A percentile compares a stretch with the other conserved stretches of the same genome.
These are phyloP conservation scores for Pseudorasbora parva DNA, from an alignment of 2,113 vertebrate genomes.

Conservation along the genomic window DNA sequence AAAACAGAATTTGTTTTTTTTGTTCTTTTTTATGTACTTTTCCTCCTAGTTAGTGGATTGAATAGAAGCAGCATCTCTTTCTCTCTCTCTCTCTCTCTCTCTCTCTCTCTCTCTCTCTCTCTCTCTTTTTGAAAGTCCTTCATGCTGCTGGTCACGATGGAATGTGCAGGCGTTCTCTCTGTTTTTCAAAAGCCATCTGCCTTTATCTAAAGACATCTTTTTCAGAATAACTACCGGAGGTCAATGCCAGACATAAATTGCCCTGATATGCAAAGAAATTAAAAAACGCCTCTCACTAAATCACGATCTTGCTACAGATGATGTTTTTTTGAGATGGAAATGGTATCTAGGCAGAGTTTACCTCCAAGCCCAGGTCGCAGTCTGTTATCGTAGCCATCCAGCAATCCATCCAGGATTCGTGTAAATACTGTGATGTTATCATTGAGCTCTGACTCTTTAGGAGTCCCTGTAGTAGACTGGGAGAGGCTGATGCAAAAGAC, in stretches of 20 bases:
- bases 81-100: not conserved
- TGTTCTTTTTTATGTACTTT: not conserved
- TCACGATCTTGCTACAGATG: not conserved
- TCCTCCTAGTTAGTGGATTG: conserved; percentile 5
- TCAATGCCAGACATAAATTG: conserved; percentile 22
- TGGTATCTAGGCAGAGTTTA: conserved; percentile 59
- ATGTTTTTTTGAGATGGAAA: not conserved
- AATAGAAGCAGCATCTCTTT: conserved; percentile 27
- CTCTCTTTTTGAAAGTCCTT: conserved; percentile 18
- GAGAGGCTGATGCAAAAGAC: conserved; percentile 78
- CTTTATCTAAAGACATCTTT: conserved; percentile 11
- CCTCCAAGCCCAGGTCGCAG: conserved; percentile 94
- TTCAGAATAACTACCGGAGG: conserved; percentile 12
- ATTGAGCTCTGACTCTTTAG: conserved; percentile 84
- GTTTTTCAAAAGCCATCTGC: conserved; percentile 10
- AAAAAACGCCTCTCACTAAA: not conserved
- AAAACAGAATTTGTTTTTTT: conserved; percentile 10
- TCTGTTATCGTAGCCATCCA: conserved; percentile 96
- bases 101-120: no score
- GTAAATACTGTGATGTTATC: conserved; percentile 98
- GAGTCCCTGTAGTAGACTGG: conserved; percentile 83
- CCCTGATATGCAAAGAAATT: not conserved
- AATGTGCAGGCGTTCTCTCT: conserved; percentile 27
- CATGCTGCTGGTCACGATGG: conserved; percentile 19
- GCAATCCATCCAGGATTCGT: conserved; percentile 89